Evolutionary conservation across 2,888 invertebrate species (phyloP), one percentile per base, ranked within the genome.

Genomic region (Eledone cirrhosa): DNA sequence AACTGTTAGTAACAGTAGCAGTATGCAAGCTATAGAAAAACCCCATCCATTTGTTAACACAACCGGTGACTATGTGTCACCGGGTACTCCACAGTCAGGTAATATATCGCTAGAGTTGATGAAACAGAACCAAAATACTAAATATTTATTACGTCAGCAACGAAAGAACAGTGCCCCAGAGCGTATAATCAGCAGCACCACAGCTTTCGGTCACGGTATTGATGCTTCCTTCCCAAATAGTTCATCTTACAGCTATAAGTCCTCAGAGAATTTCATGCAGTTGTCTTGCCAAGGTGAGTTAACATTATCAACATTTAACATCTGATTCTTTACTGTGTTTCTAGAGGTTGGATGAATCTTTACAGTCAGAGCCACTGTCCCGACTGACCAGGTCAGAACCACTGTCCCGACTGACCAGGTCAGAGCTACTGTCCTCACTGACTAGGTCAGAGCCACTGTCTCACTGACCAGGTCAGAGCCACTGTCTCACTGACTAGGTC

Each of bases 91-190:
- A 14, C 79, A 80, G 59, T 87, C 88, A 69, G 87, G 88, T 74
- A 87, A 87, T 82, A 86, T 87, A 75, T 85, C 87, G 11, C 83
- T 87, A 77, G 88, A 88, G 81, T 82, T 88, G n/a, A 83, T 87
- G 59, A 88, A 88, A 80, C 87, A 88, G 81, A 84, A 85, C 22
- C 88, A 88, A 81, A 88, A 88, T 78, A 87, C 88, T 22, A 88
- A 88, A 81, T 88, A 85, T 79, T 82, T 88, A 48, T 81, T 88
- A 16, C 85, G 86, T 63, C 87, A 88, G 59, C 85, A 86, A 77
- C 81, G 83, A 67, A 80, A 79, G 67, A 81, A 80, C 47, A 83
- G 81, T 78, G 81, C 81, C n/a, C 65, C 77, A 4, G 77, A 76
- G 33, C 77, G 78, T 65, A 59, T 65, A 24, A 53, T 80, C 8